Conservation (phyloP, 2,797 vertebrate genomes). For the Myripristis jacobus region DNA sequence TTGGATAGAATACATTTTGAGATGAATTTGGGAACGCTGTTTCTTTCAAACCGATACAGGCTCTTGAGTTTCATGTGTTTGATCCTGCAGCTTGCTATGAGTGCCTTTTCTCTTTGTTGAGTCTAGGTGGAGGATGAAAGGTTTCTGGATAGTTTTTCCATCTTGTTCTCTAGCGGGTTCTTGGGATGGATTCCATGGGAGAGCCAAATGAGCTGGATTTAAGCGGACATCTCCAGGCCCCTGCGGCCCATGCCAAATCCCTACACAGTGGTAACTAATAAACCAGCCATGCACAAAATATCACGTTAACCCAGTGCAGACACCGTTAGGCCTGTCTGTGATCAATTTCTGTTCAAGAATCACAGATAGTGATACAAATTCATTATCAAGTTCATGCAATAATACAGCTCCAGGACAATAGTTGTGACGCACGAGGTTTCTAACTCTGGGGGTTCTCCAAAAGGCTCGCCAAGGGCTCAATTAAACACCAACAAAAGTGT, state of each 20-base stretch:
- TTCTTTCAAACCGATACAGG: neutral
- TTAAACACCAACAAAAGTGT: constrained; percentile 39
- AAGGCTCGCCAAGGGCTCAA: constrained; percentile 22
- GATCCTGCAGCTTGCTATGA: neutral
- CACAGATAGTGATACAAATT: neutral
- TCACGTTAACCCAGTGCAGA: constrained; percentile 47
- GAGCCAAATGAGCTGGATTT: constrained; percentile 57
- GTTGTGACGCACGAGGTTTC: neutral
- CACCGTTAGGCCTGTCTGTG: constrained; percentile 10
- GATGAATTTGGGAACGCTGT: neutral
- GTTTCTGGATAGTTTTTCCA: constrained; percentile 31
- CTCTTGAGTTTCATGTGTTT: neutral
- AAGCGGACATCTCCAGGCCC: constrained; percentile 51
- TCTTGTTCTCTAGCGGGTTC: constrained; percentile 46
- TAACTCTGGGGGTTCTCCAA: constrained; percentile 8
- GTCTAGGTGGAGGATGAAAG: constrained; percentile 45
- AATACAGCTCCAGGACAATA: neutral
- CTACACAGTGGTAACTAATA: constrained; percentile 57
- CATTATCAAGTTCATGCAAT: neutral
- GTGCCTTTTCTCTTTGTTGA: constrained; percentile 30
- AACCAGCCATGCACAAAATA: constrained; percentile 64
- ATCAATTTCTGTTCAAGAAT: neutral
- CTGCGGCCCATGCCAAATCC: constrained; percentile 46
- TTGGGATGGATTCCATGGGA: constrained; percentile 56
- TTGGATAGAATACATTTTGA: neutral